A percentile compares a stretch with the other conserved stretches of the same genome.
Conservation (phyloP, 2,888 invertebrate species). For the Mactromeris polynyma region DNA sequence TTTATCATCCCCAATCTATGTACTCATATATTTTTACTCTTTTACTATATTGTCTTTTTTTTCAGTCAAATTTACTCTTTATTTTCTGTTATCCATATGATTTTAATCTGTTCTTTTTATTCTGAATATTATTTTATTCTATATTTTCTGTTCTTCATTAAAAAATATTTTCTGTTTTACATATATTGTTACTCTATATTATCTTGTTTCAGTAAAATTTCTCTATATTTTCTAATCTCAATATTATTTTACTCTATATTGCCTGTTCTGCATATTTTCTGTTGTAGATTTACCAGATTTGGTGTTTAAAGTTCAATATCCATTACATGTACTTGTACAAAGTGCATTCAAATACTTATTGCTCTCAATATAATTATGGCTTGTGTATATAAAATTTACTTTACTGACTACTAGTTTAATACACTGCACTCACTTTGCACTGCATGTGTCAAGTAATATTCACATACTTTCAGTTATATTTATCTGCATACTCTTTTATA, state of each 20-base stretch:
- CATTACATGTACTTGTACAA: background rate
- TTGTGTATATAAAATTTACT: too few species aligned
- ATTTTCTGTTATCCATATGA: too few species aligned
- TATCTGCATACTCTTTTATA: too few species aligned
- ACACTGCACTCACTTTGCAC: background rate
- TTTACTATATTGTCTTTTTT: too few species aligned
- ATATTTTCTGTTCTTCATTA: too few species aligned
- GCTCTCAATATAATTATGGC: too few species aligned
- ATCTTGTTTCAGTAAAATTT: background rate
- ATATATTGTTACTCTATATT: background rate
- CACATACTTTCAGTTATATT: too few species aligned
- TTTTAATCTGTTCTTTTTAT: too few species aligned
- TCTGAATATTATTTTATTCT: too few species aligned
- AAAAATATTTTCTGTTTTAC: background rate
- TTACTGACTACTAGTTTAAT: background rate
- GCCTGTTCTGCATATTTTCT: background rate
- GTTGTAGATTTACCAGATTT: too few species aligned
- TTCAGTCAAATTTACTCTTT: too few species aligned
- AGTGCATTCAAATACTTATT: background rate
- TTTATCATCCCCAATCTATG: conserved; percentile 72
- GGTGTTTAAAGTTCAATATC: background rate
- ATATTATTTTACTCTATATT: background rate
- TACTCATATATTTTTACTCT: conserved; percentile 28
- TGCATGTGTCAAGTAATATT: too few species aligned
- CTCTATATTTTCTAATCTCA: background rate